These are phyloP conservation scores for Epirrhoe alternata DNA, from an alignment of 2,888 invertebrate species.

Conservation along the genomic window DNA sequence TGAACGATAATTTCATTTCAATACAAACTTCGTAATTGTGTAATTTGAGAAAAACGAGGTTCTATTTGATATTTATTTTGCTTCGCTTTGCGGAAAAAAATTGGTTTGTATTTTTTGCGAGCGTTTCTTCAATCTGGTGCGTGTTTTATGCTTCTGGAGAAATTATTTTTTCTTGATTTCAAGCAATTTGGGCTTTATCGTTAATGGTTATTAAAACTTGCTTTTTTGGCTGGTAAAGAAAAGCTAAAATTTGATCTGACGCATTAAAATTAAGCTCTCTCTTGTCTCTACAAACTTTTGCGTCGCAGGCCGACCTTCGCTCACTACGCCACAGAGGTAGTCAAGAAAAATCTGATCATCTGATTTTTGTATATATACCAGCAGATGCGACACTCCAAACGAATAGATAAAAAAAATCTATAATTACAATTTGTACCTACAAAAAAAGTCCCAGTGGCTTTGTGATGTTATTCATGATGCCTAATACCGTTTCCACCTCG, in stretches of 20 bases:
- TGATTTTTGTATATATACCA: too few species aligned
- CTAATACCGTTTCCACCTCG: conserved; percentile 18
- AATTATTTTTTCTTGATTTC: conserved; percentile 20
- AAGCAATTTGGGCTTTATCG: conserved; percentile 3
- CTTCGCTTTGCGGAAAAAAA: conserved; percentile 42
- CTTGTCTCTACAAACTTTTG: too few species aligned
- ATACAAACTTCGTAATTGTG: conserved; percentile 53
- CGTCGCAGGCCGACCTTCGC: too few species aligned
- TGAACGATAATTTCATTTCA: conserved; percentile 49
- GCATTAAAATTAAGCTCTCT: too few species aligned
- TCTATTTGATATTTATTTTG: conserved; percentile 46
- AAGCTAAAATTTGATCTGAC: too few species aligned
- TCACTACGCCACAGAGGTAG: too few species aligned
- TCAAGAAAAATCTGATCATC: too few species aligned
- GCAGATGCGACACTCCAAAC: too few species aligned
- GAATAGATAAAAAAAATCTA: not conserved
- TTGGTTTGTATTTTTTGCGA: conserved; percentile 38
- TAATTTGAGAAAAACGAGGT: conserved; percentile 45
- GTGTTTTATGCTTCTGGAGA: conserved; percentile 24
- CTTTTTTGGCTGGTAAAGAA: not conserved
- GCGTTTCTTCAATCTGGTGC: conserved; percentile 35
- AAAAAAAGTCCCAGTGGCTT: conserved; percentile 3
- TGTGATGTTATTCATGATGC: conserved; percentile 7
- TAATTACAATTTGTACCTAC: not conserved
- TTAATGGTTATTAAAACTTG: not conserved